Base-by-base conservation (phyloP, 2,113 vertebrate genomes). In the Actenoides lindsayi region DNA sequence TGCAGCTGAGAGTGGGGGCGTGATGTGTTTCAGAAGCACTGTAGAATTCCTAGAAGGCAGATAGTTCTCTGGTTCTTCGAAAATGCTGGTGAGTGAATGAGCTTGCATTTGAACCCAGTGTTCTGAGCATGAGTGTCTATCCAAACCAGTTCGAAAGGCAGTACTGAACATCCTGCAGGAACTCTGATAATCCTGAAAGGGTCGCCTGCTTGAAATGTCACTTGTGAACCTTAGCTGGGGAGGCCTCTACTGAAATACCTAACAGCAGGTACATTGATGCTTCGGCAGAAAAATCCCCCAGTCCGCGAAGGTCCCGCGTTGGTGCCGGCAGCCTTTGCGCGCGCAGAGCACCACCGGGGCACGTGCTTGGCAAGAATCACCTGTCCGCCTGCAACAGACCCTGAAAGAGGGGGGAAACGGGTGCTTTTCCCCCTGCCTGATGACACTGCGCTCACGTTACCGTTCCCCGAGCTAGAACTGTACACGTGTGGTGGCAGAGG, bases 401-500 rank as follows among this genome's bases (percentile, higher is more conserved):
- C 48, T 39, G 67, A 16, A 57, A 35, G 15, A 11, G n/a, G 60
- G 53, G n/a, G 25, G 42, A 51, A 41, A 78, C 7, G 7, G 4
- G 33, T 56, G 11, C 69, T 90, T 33, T n/a, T n/a, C n/a, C 18
- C 16, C 14, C 16, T 16, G 3, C 27, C 3, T 15, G 13, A 16
- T 3, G 1, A 2, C 21, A 4, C 33, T 28, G 27, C 8, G 25
- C 51, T 28, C 27, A 16, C 8, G 27, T 28, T 28, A 27, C 28
- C 9, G 27, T 53, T 53, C 14, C 35, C 74, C 51, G 13, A 2
- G 3, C 3, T 5, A 37, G 56, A 74, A 7, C 18, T 0, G 0
- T 37, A 3, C 1, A 0, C n/a, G 4, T 8, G 4, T 56, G 39
- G 16, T 62, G 64, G 27, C 12, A 28, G 11, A 86, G 33, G 14